A percentile compares a stretch with the other conserved stretches of the same genome.
These are phyloP conservation scores for Panthera tigris DNA, from an alignment of 2,113 vertebrate species.

Conservation along the genomic window DNA sequence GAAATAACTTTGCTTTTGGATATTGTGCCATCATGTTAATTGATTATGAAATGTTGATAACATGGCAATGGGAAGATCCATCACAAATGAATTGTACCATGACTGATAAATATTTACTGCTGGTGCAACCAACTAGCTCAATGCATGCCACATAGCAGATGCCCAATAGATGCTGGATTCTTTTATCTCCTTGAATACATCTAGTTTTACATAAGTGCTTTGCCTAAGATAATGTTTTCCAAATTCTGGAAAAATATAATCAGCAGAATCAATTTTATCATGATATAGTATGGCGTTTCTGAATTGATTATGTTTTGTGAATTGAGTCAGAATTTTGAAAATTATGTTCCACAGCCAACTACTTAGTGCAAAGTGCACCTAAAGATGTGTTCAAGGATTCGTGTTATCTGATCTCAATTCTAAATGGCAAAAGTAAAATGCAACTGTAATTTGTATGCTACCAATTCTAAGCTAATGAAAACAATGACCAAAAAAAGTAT, in stretches of 20 bases:
- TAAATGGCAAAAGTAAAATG: slow-evolving; percentile 27
- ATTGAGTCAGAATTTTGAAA: slow-evolving; percentile 36
- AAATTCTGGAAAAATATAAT: background rate
- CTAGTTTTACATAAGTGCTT: background rate
- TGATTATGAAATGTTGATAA: background rate
- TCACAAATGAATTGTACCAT: background rate
- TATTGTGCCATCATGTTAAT: background rate
- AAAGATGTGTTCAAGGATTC: background rate
- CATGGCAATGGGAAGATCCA: background rate
- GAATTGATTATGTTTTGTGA: background rate
- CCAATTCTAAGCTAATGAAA: slow-evolving; percentile 5
- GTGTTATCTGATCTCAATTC: background rate
- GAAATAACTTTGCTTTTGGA: slow-evolving; percentile 20
- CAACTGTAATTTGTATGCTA: background rate
- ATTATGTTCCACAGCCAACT: background rate
- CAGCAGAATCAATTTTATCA: background rate
- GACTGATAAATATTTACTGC: background rate
- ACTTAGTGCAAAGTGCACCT: background rate
- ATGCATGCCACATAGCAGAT: background rate
- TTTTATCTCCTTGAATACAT: background rate
- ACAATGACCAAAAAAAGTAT: background rate
- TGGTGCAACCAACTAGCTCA: background rate
- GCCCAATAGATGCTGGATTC: background rate
- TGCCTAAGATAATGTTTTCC: background rate
- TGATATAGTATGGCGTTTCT: background rate